Percentiles rank a stretch among this genome's conserved stretches.
Evolutionary conservation across 2,113 vertebrate species (phyloP).

Genomic region (Pycnonotus jocosus): DNA sequence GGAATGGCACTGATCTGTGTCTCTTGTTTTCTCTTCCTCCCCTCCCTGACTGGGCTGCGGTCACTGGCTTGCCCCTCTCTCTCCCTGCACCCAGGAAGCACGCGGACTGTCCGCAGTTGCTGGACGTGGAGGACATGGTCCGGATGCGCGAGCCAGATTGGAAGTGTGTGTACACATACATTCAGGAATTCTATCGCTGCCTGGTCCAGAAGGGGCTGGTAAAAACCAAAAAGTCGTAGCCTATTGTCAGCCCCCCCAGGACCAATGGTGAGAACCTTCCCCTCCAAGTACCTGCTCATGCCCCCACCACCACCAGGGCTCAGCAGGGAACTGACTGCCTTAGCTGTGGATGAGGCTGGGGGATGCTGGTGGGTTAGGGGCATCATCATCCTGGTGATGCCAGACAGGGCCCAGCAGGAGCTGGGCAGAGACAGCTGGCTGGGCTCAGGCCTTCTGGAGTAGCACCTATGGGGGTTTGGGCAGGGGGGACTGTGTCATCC

Average conservation of each 20-base stretch:
- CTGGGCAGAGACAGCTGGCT: background rate
- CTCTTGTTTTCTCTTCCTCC: constrained; percentile 63
- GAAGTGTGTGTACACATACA: constrained; percentile 99
- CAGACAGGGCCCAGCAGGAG: background rate
- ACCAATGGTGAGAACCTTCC: constrained; percentile 76
- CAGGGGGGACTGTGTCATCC: background rate
- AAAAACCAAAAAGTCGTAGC: constrained; percentile 99
- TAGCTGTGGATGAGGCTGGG: background rate
- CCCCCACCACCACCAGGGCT: background rate
- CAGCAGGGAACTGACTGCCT: background rate
- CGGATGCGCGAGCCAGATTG: constrained; percentile 98
- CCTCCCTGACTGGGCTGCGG: constrained; percentile 68
- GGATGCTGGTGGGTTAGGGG: background rate
- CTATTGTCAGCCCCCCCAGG: constrained; percentile 59
- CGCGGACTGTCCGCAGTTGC: constrained; percentile 96
- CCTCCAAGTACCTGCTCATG: background rate
- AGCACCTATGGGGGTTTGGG: background rate
- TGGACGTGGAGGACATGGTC: constrained; percentile 99
- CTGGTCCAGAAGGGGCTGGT: constrained; percentile 99
- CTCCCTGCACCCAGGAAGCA: constrained; percentile 86
- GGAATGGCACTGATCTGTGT: constrained; percentile 74
- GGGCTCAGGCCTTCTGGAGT: background rate
- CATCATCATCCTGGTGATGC: fast-evolving
- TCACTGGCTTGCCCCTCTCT: constrained; percentile 77
- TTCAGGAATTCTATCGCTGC: constrained; percentile 99